Evolutionary conservation across 2,797 vertebrate genomes (phyloP).

Genomic region (Botia almorhae): DNA sequence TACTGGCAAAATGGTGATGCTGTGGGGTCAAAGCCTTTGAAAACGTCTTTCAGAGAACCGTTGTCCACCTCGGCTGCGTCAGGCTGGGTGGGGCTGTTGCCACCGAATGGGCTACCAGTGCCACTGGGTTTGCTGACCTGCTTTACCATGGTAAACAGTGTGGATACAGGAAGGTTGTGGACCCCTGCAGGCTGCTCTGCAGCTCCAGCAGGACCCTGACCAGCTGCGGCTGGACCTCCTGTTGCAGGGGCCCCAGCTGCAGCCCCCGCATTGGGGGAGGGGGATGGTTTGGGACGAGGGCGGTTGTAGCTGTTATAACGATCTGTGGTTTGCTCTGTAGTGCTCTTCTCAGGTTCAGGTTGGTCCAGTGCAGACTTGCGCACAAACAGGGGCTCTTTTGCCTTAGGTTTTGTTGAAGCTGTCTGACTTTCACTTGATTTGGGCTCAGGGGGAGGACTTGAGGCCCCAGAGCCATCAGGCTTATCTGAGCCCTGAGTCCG

Average conservation of each 20-base stretch:
- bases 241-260: slow-evolving; percentile 59
- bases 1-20: slow-evolving; percentile 97
- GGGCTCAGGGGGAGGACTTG: slow-evolving; percentile 71
- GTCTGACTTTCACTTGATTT: slow-evolving; percentile 70
- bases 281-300: slow-evolving; percentile 82
- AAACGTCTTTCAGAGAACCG: slow-evolving; percentile 93
- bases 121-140: slow-evolving; percentile 81
- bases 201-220: slow-evolving; percentile 46
- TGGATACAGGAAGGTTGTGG: slow-evolving; percentile 89
- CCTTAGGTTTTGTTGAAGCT: slow-evolving; percentile 74
- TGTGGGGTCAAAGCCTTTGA: slow-evolving; percentile 96
- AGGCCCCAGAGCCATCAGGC: slow-evolving; percentile 70
- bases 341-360: slow-evolving; percentile 79
- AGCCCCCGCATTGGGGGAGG: slow-evolving; percentile 67
- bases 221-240: slow-evolving; percentile 46
- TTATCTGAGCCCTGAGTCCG: slow-evolving; percentile 76
- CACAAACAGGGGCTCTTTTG: slow-evolving; percentile 89
- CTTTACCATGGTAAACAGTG: slow-evolving; percentile 87
- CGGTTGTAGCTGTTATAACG: slow-evolving; percentile 95
- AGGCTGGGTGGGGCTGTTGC: slow-evolving; percentile 83
- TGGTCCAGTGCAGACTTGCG: slow-evolving; percentile 92
- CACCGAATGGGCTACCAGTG: slow-evolving; percentile 86
- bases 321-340: slow-evolving; percentile 75
- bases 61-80: slow-evolving; percentile 86
- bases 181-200: slow-evolving; percentile 74